phyloP scores from a whole-genome alignment of 37 sponge, comb jelly and placozoan genomes.

The Chondrilla cf. caribensis region DNA sequence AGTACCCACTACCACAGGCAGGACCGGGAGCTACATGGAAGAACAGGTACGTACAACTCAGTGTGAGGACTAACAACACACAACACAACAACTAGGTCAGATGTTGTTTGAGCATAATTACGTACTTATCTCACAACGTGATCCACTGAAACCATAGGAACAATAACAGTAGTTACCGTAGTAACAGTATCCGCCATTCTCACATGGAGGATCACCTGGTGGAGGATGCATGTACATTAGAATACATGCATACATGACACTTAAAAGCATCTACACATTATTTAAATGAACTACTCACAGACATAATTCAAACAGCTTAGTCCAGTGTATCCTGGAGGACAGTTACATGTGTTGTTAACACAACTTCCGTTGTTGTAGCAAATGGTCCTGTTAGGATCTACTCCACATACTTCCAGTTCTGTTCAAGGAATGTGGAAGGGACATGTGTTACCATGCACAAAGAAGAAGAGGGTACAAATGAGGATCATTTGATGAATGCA shows the following conservation, averaged over 20 bases:
- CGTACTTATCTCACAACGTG: not conserved
- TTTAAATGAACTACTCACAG: no score
- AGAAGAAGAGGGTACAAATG: no score
- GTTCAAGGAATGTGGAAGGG: no score
- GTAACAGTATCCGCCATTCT: not conserved
- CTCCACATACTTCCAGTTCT: slow-evolving; percentile 10
- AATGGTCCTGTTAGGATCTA: not conserved
- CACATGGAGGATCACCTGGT: not conserved
- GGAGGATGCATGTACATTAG: no score
- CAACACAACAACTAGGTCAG: no score
- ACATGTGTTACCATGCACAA: no score
- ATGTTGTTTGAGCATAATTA: not conserved
- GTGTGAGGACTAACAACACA: no score
- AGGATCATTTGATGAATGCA: no score
- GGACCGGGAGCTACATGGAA: not conserved
- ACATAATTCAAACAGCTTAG: not conserved
- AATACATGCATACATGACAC: no score
- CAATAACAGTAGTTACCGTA: not conserved
- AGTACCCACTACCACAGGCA: slow-evolving; percentile 4
- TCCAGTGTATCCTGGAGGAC: not conserved
- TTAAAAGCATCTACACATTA: no score
- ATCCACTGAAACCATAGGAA: not conserved
- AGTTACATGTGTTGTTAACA: not conserved
- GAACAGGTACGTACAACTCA: no score
- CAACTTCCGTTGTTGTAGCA: slow-evolving; percentile 15